Evolutionary conservation across 2,113 vertebrate genomes (phyloP).

Genomic region (Engraulis encrasicolus): DNA sequence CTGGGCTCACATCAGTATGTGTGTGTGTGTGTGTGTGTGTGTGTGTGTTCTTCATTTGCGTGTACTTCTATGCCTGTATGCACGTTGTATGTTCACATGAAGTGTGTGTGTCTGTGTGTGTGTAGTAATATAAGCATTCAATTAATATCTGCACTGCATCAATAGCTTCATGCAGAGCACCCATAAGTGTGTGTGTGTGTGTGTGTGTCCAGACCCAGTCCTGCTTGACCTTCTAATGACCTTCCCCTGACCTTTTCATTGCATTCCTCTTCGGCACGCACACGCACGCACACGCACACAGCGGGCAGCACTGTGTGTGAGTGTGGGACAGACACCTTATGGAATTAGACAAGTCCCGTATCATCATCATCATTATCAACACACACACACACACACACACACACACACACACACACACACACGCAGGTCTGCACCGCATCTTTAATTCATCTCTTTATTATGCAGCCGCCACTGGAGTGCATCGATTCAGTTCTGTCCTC

Average conservation of each 20-base stretch:
- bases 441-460: conserved; percentile 10
- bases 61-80: neutral
- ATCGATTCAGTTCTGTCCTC: conserved; percentile 24
- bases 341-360: too few relatives aligned
- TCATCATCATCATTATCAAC: too few relatives aligned
- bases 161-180: too few relatives aligned
- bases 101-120: too few relatives aligned
- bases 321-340: conserved; percentile 11
- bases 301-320: neutral
- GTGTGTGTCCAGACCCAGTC: neutral
- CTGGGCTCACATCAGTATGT: too few relatives aligned
- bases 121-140: too few relatives aligned
- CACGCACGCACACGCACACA: neutral
- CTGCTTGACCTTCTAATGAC: neutral
- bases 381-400: too few relatives aligned
- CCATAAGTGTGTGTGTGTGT: neutral
- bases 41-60: neutral
- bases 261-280: neutral
- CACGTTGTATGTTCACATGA: too few relatives aligned
- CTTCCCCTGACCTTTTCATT: neutral
- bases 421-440: neutral
- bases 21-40: too few relatives aligned
- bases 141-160: too few relatives aligned
- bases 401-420: too few relatives aligned
- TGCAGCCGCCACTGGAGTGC: neutral